These are phyloP conservation scores for Dermolepida albohirtum DNA, from an alignment of 2,888 invertebrate genomes.

Conservation along the genomic window DNA sequence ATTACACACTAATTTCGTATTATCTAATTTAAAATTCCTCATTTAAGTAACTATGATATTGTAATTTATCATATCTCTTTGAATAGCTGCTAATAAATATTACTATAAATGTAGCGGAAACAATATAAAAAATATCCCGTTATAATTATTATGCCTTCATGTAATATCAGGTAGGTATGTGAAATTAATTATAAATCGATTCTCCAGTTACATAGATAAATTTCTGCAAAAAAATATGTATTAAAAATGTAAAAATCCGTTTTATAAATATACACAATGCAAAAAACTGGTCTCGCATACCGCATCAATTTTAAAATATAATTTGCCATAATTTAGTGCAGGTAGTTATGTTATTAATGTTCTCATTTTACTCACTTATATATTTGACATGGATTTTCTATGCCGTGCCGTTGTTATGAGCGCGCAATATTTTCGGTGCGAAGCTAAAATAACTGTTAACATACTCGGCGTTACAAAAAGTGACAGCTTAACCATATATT, in stretches of 20 bases:
- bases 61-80: constrained; percentile 20
- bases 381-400: too few species aligned
- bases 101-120: constrained; percentile 26
- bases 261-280: neutral
- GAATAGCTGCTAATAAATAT: constrained; percentile 15
- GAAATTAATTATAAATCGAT: constrained; percentile 18
- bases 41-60: neutral
- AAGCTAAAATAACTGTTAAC: constrained; percentile 43
- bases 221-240: neutral
- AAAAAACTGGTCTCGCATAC: neutral
- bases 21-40: constrained; percentile 19
- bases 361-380: constrained; percentile 6
- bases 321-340: constrained; percentile 9
- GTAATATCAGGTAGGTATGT: neutral
- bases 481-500: constrained; percentile 44
- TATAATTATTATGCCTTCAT: constrained; percentile 3
- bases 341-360: constrained; percentile 1
- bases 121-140: constrained; percentile 12
- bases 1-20: neutral
- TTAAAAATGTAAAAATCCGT: constrained; percentile 3
- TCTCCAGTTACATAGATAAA: neutral
- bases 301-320: neutral
- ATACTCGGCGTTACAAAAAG: constrained; percentile 38
- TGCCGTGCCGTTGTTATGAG: neutral
- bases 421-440: constrained; percentile 35